Evolutionary conservation across 2,113 vertebrate genomes (phyloP).

Genomic region (Pollimyrus isidori): DNA sequence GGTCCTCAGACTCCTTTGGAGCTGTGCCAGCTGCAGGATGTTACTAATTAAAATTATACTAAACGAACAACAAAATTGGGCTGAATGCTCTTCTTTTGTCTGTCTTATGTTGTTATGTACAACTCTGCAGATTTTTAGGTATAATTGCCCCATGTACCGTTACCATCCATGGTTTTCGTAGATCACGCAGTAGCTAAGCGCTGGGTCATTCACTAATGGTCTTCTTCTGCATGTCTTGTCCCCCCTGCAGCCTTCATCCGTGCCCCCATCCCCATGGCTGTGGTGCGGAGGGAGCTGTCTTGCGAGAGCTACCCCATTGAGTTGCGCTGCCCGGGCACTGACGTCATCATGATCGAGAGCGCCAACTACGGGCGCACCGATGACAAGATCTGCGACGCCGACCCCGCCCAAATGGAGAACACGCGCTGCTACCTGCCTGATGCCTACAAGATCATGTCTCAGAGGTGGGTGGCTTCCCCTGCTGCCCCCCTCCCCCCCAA

Average conservation of each 20-base stretch:
- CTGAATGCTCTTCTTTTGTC: not conserved
- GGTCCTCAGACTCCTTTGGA: not conserved
- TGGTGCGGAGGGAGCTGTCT: slow-evolving; percentile 92
- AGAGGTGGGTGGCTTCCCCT: slow-evolving; percentile 65
- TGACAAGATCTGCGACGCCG: slow-evolving; percentile 96
- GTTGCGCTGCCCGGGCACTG: slow-evolving; percentile 92
- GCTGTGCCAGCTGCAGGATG: not conserved
- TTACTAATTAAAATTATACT: not conserved
- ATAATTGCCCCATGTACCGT: not conserved
- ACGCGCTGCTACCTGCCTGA: slow-evolving; percentile 95
- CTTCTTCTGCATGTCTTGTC: not conserved
- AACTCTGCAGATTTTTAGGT: not conserved
- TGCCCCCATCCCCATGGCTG: slow-evolving; percentile 93
- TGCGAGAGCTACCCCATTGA: slow-evolving; percentile 98
- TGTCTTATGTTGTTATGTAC: not conserved
- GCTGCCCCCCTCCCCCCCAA: too few relatives aligned
- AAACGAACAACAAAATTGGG: not conserved
- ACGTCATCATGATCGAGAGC: slow-evolving; percentile 98
- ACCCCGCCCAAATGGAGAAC: slow-evolving; percentile 98
- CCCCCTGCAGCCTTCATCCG: slow-evolving; percentile 79
- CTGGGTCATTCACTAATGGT: not conserved
- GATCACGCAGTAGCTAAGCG: not conserved
- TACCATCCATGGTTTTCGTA: not conserved
- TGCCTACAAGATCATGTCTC: slow-evolving; percentile 99
- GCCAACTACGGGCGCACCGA: slow-evolving; percentile 98